Evolutionary conservation across 2,888 invertebrate genomes (phyloP).

Genomic region (Pediacus dermestoides): DNA sequence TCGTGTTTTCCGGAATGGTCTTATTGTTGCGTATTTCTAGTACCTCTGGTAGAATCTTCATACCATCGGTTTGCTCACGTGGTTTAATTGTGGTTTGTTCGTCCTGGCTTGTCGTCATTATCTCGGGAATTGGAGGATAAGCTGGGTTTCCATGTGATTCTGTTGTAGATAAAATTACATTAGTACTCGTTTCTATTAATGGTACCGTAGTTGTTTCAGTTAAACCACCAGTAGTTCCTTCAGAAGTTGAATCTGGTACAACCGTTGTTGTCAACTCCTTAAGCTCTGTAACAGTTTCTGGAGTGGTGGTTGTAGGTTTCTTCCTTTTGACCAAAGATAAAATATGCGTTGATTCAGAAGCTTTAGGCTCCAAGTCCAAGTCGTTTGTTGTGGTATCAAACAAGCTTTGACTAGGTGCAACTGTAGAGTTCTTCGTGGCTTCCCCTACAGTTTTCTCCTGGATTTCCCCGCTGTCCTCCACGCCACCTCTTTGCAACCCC

Average conservation of each 20-base stretch:
- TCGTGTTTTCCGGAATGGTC: slow-evolving; percentile 29
- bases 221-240: slow-evolving; percentile 14
- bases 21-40: slow-evolving; percentile 37
- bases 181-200: slow-evolving; percentile 12
- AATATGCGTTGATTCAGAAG: slow-evolving; percentile 34
- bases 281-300: slow-evolving; percentile 12
- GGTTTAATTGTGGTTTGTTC: slow-evolving; percentile 10
- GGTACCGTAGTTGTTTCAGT: slow-evolving; percentile 14
- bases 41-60: slow-evolving; percentile 42
- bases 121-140: slow-evolving; percentile 54
- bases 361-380: slow-evolving; percentile 27
- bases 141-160: slow-evolving; percentile 54
- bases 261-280: slow-evolving; percentile 2
- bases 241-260: not conserved
- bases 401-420: not conserved
- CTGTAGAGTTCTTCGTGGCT: slow-evolving; percentile 2
- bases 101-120: slow-evolving; percentile 46
- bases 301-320: slow-evolving; percentile 18
- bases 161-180: too few relatives aligned
- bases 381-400: slow-evolving; percentile 21
- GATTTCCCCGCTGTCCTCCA: slow-evolving; percentile 32
- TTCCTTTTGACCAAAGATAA: slow-evolving; percentile 36
- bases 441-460: slow-evolving; percentile 23
- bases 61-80: slow-evolving; percentile 9
- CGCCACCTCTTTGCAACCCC: slow-evolving; percentile 45